Evolutionary conservation across 2,888 invertebrate genomes (phyloP), one percentile per base, ranked within the genome.

Genomic region (Caenorhabditis macrosperma): DNA sequence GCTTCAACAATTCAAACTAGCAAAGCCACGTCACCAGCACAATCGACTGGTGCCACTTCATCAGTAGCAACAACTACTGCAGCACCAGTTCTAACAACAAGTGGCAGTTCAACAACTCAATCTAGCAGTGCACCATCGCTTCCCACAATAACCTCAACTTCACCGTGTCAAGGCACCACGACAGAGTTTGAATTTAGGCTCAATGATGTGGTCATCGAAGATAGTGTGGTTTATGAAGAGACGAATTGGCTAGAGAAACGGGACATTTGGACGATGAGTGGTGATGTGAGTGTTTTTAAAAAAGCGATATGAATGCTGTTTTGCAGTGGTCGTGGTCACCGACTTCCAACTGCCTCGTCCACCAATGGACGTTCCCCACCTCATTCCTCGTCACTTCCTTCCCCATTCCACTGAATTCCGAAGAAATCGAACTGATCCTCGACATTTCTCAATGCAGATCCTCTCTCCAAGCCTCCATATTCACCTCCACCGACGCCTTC

Each of bases 281-380:
- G 48, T 4, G 74, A 75, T 66, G 74, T 75, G 17, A 59, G 64
- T 64, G 10, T 17, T 30, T 60, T 24, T 41, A 26, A 17, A 10
- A 20, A 50, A 28, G n/a, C n/a, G n/a, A n/a, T n/a, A n/a, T n/a
- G n/a, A 33, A 17, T 3, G 20, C 22, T n/a, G 2, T 48, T 60
- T 67, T 77, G 17, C 64, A 77, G 77, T 77, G 77, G 77, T 20
- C 41, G 22, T 77, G 77, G 77, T 50, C 68, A 0, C 28, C 74
- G n/a, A n/a, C n/a, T 4, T 57, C 68, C 1, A 41, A 26, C 10
- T 69, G 77, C 20, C 55, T 69, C 2, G 12, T 63, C 9, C 69
- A 76, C 57, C 63, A 68, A 52, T 68, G 63, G 69, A 63, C 55
- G 0, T 68, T 55, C 24, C 61, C 68, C 9, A 50, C 41, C 9